Evolutionary conservation across 2,888 invertebrate genomes (phyloP), one percentile per base, ranked within the genome.

Genomic region (Clanis bilineata): DNA sequence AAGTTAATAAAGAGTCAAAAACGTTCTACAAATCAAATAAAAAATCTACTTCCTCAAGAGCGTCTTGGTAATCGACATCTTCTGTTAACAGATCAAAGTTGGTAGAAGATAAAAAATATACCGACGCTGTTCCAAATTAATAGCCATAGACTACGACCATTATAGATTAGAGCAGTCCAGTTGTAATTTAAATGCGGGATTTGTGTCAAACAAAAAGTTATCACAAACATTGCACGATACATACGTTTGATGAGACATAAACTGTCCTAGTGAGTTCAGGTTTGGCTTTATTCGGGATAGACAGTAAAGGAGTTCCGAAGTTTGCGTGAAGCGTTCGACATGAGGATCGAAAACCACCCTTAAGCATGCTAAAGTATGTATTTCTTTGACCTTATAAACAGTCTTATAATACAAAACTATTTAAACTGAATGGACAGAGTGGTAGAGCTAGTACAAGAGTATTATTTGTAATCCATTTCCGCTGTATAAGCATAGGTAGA

Each of bases 1-100:
- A n/a, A 41, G 18, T 41, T 18, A 9, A 44, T 22, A 44, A 22
- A 44, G 23, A 44, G 23, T 3, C 44, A 44, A 32, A 51, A 28
- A 18, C 18, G 4, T 28, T 51, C 9, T 21, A 51, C 5, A 18
- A 32, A 32, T 28, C 3, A 51, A 51, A 28, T 47, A 51, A 51
- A 51, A 51, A 22, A 7, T 32, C 28, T 32, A 32, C 18, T 51
- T 51, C 51, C 51, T 51, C 18, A 51, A 32, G 28, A 32, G 10
- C 32, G 51, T 32, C 32, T 51, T 51, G 9, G 32, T 51, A 51
- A 51, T 51, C 51, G 51, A 51, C 51, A 51, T 51, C 51, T 47
- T 15, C 47, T 47, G 47, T 47, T 47, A 28, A 47, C 25, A 28
- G 32, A 51, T 51, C 51, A 32, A 51, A 51, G 32, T 32, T 51